phyloP scores from a whole-genome alignment of 2,888 invertebrate species.

The Rhamnusium bicolor region DNA sequence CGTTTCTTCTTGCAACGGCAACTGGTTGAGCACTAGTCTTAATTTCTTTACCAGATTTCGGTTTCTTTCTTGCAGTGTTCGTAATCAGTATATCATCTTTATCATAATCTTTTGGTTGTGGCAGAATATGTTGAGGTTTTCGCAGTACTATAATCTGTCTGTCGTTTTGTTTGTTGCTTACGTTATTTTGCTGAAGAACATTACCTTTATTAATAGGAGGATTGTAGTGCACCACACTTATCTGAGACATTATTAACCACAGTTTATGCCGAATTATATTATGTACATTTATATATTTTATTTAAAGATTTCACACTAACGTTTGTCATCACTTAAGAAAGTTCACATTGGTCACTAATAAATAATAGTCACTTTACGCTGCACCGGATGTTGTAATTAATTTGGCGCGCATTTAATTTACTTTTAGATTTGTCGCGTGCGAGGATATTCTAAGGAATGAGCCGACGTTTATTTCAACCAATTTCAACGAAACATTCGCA shows the following conservation, averaged over 20 bases:
- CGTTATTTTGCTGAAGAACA: constrained; percentile 78
- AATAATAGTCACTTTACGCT: constrained; percentile 36
- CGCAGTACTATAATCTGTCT: constrained; percentile 74
- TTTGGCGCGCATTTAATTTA: constrained; percentile 57
- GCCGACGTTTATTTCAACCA: constrained; percentile 59
- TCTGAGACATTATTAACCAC: constrained; percentile 63
- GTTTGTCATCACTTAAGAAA: constrained; percentile 48
- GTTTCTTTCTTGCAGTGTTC: constrained; percentile 64
- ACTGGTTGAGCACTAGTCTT: constrained; percentile 78
- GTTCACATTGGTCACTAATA: constrained; percentile 40
- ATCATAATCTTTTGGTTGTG: constrained; percentile 61
- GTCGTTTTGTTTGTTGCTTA: constrained; percentile 73
- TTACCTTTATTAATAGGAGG: constrained; percentile 76
- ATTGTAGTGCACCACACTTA: constrained; percentile 76
- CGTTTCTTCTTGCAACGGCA: constrained; percentile 91
- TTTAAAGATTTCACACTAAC: neutral
- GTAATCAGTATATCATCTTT: constrained; percentile 64
- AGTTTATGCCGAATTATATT: neutral
- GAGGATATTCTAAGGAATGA: constrained; percentile 62
- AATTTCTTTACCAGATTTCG: constrained; percentile 52
- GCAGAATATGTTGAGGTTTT: constrained; percentile 72
- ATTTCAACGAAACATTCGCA: constrained; percentile 67
- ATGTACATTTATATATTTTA: neutral
- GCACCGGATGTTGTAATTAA: constrained; percentile 61
- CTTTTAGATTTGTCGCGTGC: constrained; percentile 64